Conservation (phyloP, 2,888 invertebrate species). For the Steromphala cineraria region DNA sequence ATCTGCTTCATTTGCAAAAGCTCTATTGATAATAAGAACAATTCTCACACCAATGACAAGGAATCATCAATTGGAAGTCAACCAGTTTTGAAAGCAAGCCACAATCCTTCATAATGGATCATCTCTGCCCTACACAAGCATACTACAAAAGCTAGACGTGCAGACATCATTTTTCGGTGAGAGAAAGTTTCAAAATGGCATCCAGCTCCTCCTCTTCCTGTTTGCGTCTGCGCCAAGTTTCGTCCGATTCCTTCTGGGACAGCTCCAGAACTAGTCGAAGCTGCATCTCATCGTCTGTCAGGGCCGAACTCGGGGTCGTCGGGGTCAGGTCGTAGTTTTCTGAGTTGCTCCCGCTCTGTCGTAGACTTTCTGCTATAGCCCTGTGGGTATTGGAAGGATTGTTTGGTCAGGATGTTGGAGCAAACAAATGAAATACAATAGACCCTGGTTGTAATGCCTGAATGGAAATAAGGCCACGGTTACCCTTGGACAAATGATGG, state of each 20-base stretch:
- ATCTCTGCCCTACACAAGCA: too few relatives aligned
- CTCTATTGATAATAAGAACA: too few relatives aligned
- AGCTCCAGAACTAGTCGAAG: slow-evolving; percentile 70
- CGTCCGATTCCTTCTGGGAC: slow-evolving; percentile 66
- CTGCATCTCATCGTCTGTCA: slow-evolving; percentile 67
- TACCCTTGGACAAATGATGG: too few relatives aligned
- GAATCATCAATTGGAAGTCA: too few relatives aligned
- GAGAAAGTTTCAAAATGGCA: slow-evolving; percentile 71
- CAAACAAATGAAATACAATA: too few relatives aligned
- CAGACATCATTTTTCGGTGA: slow-evolving; percentile 70
- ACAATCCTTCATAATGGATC: too few relatives aligned
- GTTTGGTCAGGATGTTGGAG: neutral
- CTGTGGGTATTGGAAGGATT: slow-evolving; percentile 55
- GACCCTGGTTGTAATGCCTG: too few relatives aligned
- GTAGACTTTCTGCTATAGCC: slow-evolving; percentile 75
- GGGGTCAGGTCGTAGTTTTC: slow-evolving; percentile 21
- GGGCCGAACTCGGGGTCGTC: neutral
- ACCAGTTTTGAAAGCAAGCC: too few relatives aligned
- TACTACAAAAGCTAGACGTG: neutral
- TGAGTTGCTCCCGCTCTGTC: slow-evolving; percentile 4
- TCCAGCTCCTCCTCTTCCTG: slow-evolving; percentile 74
- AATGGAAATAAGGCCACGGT: too few relatives aligned
- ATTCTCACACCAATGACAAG: too few relatives aligned
- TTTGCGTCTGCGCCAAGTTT: slow-evolving; percentile 53
- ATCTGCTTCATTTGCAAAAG: too few relatives aligned